Evolutionary conservation across 2,888 invertebrate species (phyloP), one percentile per base, ranked within the genome.

Genomic region (Cremastinae sp.): DNA sequence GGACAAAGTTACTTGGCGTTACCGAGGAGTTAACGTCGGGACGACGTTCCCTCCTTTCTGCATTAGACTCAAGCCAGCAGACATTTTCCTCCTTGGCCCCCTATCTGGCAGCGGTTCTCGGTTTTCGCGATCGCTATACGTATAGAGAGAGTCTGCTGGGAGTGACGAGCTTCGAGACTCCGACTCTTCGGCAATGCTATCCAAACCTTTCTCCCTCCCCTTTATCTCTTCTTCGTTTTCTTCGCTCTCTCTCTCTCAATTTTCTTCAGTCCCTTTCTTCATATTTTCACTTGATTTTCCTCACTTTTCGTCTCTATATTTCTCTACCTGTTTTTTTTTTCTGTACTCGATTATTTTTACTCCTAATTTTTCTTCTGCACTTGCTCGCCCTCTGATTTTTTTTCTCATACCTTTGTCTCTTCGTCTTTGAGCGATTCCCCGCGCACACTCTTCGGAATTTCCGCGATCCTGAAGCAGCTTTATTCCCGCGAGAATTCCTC

Each of bases 1-100:
- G 38, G 69, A 58, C 47, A 76, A 76, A 76, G 73, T 76, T 76
- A 73, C 69, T 76, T 73, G 76, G 73, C 76, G 64, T 54, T 72
- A 49, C 51, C 58, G 49, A 49, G 49, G 45, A 76, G 75, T 73
- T 56, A 61, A 47, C 59, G 51, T 70, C 61, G 66, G 8, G 51
- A 65, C 47, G 53, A 53, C 61, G 45, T 61, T 18, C 72, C 28
- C 66, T 8, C 28, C 66, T 65, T 53, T 22, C 51, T 34, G 28
- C 12, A 61, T 61, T 61, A 68, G 68, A 68, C 16, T 49, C 36
- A 10, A 41, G 49, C 28, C 41, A 36, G 43, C 43, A 64, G 68
- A 61, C 61, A 20, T 70, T 61, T 61, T 53, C 22, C 41, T 61
- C 45, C 43, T n/a, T 70, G 18, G 12, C 5, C n/a, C 22, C 10